Base-by-base conservation (phyloP, 2,888 invertebrate genomes). In the Linyphia triangularis region DNA sequence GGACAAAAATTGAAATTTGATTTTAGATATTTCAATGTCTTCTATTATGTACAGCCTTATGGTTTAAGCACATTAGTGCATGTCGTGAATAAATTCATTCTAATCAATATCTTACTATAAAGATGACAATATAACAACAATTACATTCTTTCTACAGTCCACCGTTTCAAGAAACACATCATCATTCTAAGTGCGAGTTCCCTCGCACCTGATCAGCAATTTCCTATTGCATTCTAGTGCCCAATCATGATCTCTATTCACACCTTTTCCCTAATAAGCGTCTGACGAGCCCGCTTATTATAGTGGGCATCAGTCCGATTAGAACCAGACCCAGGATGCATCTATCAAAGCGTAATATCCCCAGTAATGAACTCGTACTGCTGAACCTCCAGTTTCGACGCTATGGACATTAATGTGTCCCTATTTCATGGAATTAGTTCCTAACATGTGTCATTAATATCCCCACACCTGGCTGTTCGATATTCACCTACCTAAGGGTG, bases 391-490 rank as follows among this genome's bases (percentile, higher is more conserved):
- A 85, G 78, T 78, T 77, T 51, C 70, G 70, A 85, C 57, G 70
- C 73, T 63, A 84, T 67, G 37, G 75, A 84, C 86, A 86, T 86
- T 86, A 73, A 79, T 86, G 86, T 67, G 65, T 72, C 75, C 79
- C 72, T 79, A 81, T 86, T 86, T 79, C 86, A 81, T 81, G 73
- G 86, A 86, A 86, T 86, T 86, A 86, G 86, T 86, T 86, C 63
- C 79, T 81, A 86, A 86, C 86, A 86, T 81, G 79, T 86, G 86
- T 86, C 86, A 86, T 86, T 86, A 86, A 86, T 86, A 86, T 79
- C 86, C 79, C 28, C 65, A 43, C 65, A 79, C 79, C 61, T 79
- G 86, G 57, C 85, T 79, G 72, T 57, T 51, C 33, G 85, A 86
- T 86, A 79, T 86, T 79, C 72, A 61, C 79, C 73, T 79, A 86